Conservation (phyloP, 2,888 invertebrate genomes). For the Sphecodes monilicornis region DNA sequence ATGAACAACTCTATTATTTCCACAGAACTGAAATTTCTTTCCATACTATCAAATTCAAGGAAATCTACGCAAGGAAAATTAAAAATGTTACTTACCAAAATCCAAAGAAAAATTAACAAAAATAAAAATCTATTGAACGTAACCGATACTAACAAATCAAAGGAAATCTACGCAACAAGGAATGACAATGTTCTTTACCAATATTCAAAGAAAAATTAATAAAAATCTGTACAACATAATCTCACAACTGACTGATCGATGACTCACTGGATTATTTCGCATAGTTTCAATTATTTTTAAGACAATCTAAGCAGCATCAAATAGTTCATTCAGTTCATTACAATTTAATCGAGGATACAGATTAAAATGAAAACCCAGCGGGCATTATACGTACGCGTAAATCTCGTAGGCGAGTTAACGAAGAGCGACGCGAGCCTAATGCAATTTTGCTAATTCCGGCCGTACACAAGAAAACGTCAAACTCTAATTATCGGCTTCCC, state of each 20-base stretch:
- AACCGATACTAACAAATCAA: not conserved
- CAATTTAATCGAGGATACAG: not conserved
- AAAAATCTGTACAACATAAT: not conserved
- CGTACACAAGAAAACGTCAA: not conserved
- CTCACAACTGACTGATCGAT: too few species aligned
- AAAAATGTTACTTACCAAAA: too few species aligned
- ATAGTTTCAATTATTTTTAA: not conserved
- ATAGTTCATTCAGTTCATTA: not conserved
- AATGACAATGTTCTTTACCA: too few species aligned
- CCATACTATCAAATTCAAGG: not conserved
- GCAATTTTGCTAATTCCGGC: not conserved
- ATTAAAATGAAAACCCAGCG: not conserved
- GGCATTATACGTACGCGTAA: not conserved
- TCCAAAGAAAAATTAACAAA: not conserved
- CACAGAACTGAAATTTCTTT: not conserved
- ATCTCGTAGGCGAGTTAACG: not conserved
- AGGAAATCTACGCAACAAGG: too few species aligned
- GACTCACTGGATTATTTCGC: too few species aligned
- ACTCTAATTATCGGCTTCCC: not conserved
- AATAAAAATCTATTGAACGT: too few species aligned
- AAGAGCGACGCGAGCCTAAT: constrained; percentile 1
- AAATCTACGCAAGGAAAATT: too few species aligned
- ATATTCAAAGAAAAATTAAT: not conserved
- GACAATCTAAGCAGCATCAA: not conserved
- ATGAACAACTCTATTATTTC: too few species aligned